Conservation (phyloP, 92 coral and sea anemone genomes). For the Zoanthus sansibaricus region DNA sequence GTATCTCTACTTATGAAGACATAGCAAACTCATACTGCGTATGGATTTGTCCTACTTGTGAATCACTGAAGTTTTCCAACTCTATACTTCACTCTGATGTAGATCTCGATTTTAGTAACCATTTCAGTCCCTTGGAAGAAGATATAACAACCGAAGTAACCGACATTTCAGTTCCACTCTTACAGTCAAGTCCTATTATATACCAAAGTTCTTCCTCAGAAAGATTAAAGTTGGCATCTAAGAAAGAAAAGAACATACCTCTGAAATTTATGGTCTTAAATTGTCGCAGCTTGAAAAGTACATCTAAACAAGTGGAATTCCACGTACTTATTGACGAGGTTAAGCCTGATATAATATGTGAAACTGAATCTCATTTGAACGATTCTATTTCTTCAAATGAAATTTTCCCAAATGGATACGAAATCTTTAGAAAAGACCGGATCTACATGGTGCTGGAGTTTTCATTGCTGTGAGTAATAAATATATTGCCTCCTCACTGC, state of each 20-base stretch:
- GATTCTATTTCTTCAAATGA: conserved; percentile 51
- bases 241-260: conserved; percentile 36
- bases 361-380: conserved; percentile 53
- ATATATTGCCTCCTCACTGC: conserved; percentile 43
- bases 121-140: conserved; percentile 40
- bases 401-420: conserved; percentile 42
- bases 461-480: conserved; percentile 48
- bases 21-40: conserved; percentile 49
- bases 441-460: conserved; percentile 40
- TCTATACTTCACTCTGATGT: too few species aligned
- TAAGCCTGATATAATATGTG: conserved; percentile 53
- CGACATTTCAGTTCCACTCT: conserved; percentile 17
- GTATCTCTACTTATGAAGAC: conserved; percentile 43
- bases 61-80: too few species aligned
- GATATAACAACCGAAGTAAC: conserved; percentile 31
- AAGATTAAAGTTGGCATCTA: neutral
- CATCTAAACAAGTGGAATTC: conserved; percentile 49
- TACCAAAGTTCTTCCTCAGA: conserved; percentile 1
- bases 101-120: too few species aligned
- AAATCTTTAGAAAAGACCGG: conserved; percentile 48
- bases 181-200: conserved; percentile 38
- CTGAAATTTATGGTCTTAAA: conserved; percentile 38
- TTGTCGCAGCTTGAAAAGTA: conserved; percentile 46
- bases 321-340: conserved; percentile 31
- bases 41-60: conserved; percentile 58